phyloP scores from a whole-genome alignment of 53 echinoderm and acorn worm genomes.

The Patiria pectinifera region DNA sequence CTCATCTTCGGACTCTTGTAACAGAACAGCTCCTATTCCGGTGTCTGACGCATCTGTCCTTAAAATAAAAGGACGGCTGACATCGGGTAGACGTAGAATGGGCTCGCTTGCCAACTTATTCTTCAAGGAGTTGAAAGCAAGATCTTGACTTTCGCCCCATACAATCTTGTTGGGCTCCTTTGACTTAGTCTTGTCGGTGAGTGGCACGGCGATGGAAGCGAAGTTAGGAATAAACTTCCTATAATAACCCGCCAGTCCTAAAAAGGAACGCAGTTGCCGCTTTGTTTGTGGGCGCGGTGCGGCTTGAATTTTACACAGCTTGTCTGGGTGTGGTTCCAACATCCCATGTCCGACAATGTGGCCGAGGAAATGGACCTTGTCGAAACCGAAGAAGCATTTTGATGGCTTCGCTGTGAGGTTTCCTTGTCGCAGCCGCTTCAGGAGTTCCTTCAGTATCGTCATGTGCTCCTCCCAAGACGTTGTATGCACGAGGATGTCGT shows the following conservation, averaged over 20 bases:
- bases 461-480: conserved; percentile 36
- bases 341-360: conserved; percentile 40
- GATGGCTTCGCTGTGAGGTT: conserved; percentile 25
- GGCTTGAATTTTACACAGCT: conserved; percentile 4
- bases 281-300: conserved; percentile 30
- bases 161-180: conserved; percentile 35
- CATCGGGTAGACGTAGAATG: conserved; percentile 56
- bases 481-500: conserved; percentile 66
- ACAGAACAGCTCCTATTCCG: too few species aligned
- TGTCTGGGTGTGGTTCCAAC: conserved; percentile 1
- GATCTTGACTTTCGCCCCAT: conserved; percentile 39
- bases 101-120: conserved; percentile 32
- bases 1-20: neutral
- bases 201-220: conserved; percentile 24
- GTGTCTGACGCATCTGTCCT: conserved; percentile 65
- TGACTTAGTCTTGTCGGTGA: conserved; percentile 45
- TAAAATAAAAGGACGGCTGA: conserved; percentile 33
- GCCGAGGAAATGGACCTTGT: conserved; percentile 31
- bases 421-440: conserved; percentile 16
- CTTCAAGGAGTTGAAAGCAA: too few species aligned
- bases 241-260: conserved; percentile 49
- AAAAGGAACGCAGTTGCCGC: conserved; percentile 34
- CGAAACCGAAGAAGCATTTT: conserved; percentile 43
- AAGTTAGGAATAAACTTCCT: conserved; percentile 50
- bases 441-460: neutral